Evolutionary conservation across 1,140 invertebrate genomes (phyloP).

Genomic region (Cotesia chilonis): DNA sequence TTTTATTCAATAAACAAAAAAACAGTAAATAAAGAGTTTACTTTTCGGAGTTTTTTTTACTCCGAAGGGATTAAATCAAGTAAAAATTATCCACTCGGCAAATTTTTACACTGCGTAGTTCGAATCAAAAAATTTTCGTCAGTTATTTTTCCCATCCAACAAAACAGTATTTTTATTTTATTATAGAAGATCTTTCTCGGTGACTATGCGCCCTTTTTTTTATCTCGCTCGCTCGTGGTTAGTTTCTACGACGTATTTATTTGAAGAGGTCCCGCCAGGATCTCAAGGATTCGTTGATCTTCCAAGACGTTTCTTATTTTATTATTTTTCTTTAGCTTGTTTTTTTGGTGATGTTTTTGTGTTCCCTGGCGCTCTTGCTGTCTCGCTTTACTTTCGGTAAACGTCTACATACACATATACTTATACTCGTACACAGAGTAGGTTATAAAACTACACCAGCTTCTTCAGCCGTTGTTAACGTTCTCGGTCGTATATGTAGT

Average conservation of each 20-base stretch:
- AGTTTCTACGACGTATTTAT: slow-evolving; percentile 36
- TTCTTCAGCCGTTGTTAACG: slow-evolving; percentile 1
- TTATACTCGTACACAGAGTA: not conserved
- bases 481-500: too few relatives aligned
- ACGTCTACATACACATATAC: too few relatives aligned
- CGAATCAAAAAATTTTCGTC: too few relatives aligned
- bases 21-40: too few relatives aligned
- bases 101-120: too few relatives aligned
- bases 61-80: too few relatives aligned
- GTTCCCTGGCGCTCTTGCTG: not conserved
- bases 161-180: too few relatives aligned
- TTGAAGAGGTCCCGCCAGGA: slow-evolving; percentile 37
- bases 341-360: not conserved
- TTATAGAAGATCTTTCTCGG: too few relatives aligned
- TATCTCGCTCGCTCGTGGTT: not conserved
- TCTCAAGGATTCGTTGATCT: slow-evolving; percentile 34
- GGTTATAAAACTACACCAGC: slow-evolving; percentile 6
- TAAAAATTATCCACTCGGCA: too few relatives aligned
- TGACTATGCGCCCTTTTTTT: not conserved
- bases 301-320: slow-evolving; percentile 18
- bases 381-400: not conserved
- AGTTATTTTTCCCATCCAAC: too few relatives aligned
- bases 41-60: too few relatives aligned
- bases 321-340: not conserved
- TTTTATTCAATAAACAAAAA: too few relatives aligned